Evolutionary conservation across 2,797 vertebrate species (phyloP).

Genomic region (Pseudocheirus occidentalis): DNA sequence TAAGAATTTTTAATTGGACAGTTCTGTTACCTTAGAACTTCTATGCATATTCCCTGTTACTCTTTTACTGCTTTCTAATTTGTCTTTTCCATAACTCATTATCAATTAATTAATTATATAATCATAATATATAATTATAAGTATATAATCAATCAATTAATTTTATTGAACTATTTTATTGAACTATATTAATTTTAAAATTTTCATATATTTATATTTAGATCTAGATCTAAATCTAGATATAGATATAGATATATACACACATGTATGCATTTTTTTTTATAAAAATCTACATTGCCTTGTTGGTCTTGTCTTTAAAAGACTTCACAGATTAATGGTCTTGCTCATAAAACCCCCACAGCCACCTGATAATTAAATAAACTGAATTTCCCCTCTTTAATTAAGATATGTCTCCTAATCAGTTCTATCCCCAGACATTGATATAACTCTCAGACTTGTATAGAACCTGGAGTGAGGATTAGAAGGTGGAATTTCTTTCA

Average conservation of each 20-base stretch:
- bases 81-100: not conserved
- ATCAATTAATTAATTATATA: constrained; percentile 1
- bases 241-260: no score
- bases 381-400: constrained; percentile 20
- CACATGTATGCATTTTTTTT: not conserved
- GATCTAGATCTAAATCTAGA: no score
- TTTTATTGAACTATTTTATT: not conserved
- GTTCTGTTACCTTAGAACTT: not conserved
- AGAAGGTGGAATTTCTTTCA: not conserved
- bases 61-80: constrained; percentile 1
- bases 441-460: constrained; percentile 52
- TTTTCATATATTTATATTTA: no score
- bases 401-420: constrained; percentile 9
- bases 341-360: not conserved
- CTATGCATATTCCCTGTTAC: not conserved
- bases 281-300: constrained; percentile 10
- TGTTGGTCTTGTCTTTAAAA: constrained; percentile 20
- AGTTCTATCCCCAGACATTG: constrained; percentile 38
- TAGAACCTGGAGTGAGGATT: not conserved
- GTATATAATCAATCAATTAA: no score
- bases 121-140: no score
- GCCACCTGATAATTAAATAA: not conserved
- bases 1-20: not conserved
- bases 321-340: not conserved
- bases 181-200: no score